Percentiles rank a stretch among this genome's conserved stretches.
These are phyloP conservation scores for Thunnus thynnus DNA, from an alignment of 2,113 vertebrate genomes.

Conservation along the genomic window DNA sequence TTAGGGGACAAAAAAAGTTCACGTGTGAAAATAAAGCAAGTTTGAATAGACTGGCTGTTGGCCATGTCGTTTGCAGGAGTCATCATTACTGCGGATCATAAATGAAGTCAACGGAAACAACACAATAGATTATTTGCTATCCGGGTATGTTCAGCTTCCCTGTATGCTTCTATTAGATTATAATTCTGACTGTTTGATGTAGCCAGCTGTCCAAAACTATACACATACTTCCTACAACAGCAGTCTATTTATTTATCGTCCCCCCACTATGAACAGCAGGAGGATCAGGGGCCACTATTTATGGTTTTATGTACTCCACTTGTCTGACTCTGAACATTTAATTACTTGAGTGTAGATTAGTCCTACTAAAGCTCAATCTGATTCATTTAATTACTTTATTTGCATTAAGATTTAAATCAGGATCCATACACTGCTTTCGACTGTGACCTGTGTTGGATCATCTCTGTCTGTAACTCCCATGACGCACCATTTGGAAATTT, in stretches of 20 bases:
- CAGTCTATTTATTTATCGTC: neutral
- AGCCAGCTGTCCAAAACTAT: conserved; percentile 6
- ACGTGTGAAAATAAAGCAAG: neutral
- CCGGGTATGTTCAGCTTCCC: neutral
- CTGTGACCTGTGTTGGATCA: no score
- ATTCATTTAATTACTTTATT: conserved; percentile 11
- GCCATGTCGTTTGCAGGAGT: no score
- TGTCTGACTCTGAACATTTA: neutral
- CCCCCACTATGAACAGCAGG: neutral
- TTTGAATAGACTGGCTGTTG: neutral
- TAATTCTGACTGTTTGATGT: neutral
- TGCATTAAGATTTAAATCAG: neutral
- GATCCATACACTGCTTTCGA: neutral
- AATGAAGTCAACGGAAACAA: neutral
- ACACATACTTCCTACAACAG: neutral
- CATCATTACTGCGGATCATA: neutral
- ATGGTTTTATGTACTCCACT: neutral
- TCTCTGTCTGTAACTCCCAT: neutral
- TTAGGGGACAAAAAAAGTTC: neutral
- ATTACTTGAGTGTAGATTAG: neutral
- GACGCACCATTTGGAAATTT: neutral
- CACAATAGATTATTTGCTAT: neutral
- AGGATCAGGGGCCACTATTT: neutral
- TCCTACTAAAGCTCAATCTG: neutral
- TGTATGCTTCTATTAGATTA: neutral